Conservation (phyloP, 2,113 vertebrate species). For the Eptesicus fuscus region DNA sequence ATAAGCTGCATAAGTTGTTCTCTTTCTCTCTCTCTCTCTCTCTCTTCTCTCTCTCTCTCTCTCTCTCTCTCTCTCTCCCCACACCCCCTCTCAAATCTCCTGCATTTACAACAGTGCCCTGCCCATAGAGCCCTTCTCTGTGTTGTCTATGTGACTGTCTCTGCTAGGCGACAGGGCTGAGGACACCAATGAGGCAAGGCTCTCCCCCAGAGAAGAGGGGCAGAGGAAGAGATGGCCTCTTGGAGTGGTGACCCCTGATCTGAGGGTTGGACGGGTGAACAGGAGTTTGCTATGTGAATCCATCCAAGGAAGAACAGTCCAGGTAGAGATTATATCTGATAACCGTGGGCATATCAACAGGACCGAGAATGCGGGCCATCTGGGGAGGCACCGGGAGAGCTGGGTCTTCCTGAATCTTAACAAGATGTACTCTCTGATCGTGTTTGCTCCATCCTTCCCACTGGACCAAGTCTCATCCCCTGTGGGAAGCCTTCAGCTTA, state of each 20-base stretch:
- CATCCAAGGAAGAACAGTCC: background rate
- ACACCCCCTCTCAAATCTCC: background rate
- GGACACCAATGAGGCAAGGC: background rate
- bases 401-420: background rate
- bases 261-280: background rate
- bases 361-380: background rate
- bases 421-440: background rate
- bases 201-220: background rate
- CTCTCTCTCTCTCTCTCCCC: fast-evolving
- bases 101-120: background rate
- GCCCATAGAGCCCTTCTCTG: background rate
- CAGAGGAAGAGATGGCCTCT: background rate
- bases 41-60: background rate
- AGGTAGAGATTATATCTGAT: background rate
- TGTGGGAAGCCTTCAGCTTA: background rate
- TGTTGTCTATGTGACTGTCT: background rate
- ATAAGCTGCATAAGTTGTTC: background rate
- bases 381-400: background rate
- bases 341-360: background rate
- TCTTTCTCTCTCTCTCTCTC: background rate
- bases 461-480: background rate
- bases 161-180: background rate
- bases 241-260: background rate
- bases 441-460: background rate
- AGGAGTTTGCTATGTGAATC: background rate